Evolutionary conservation across 1,140 invertebrate species (phyloP).

Genomic region (Trinorchestia longiramus): DNA sequence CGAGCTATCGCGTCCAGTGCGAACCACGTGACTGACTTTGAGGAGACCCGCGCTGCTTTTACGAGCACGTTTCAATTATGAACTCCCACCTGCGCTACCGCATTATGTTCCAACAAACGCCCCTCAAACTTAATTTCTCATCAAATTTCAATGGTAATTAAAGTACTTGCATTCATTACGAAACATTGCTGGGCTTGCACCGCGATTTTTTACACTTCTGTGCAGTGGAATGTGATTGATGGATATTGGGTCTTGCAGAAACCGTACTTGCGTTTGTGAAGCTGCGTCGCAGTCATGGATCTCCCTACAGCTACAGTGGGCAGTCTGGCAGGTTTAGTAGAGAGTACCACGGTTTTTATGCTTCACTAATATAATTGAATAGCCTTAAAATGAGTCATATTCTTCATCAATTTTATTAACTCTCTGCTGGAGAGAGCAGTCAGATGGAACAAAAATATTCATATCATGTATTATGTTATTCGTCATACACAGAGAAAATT

Average conservation of each 20-base stretch:
- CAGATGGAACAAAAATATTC: no score
- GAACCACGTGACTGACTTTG: conserved; percentile 46
- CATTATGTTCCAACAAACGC: conserved; percentile 3
- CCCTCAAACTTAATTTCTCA: conserved; percentile 41
- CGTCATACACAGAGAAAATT: no score
- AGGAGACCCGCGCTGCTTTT: neutral
- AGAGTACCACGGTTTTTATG: neutral
- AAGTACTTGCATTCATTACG: conserved; percentile 32
- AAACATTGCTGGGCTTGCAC: neutral
- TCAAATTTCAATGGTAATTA: conserved; percentile 53
- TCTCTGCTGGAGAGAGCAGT: neutral
- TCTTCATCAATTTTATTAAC: neutral
- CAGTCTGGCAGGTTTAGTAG: neutral
- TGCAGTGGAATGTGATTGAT: neutral
- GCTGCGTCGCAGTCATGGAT: neutral
- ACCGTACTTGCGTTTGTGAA: neutral
- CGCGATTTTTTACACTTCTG: neutral
- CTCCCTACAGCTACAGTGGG: neutral
- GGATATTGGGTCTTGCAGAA: neutral
- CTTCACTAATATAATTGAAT: neutral
- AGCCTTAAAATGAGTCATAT: neutral
- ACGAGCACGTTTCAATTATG: conserved; percentile 54
- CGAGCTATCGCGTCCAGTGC: conserved; percentile 30
- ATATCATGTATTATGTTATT: no score
- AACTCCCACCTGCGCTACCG: neutral